Evolutionary conservation across 2,113 vertebrate genomes (phyloP).

Genomic region (Poeciliopsis prolifica): DNA sequence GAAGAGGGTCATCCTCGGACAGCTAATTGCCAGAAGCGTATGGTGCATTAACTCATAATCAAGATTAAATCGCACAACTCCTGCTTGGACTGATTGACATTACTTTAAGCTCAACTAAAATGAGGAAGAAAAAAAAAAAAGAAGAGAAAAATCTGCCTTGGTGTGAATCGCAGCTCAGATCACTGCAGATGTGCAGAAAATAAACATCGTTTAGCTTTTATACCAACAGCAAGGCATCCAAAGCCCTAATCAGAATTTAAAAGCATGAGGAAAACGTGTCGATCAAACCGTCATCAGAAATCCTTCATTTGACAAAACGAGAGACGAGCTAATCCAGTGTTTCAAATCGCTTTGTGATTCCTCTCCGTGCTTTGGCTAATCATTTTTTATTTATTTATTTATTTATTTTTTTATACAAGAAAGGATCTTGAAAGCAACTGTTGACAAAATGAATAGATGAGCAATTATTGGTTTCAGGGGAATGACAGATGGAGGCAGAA

Average conservation of each 20-base stretch:
- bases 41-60: slow-evolving; percentile 80
- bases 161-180: slow-evolving; percentile 11
- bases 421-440: slow-evolving; percentile 56
- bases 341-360: slow-evolving; percentile 52
- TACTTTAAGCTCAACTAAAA: slow-evolving; percentile 25
- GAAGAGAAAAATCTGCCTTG: slow-evolving; percentile 10
- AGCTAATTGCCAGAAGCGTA: slow-evolving; percentile 80
- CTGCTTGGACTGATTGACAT: slow-evolving; percentile 42
- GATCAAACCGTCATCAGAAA: slow-evolving; percentile 36
- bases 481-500: slow-evolving; percentile 64
- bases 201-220: slow-evolving; percentile 29
- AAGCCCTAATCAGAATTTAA: slow-evolving; percentile 31
- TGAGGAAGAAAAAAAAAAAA: no score
- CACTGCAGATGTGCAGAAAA: not conserved
- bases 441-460: slow-evolving; percentile 67
- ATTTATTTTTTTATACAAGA: slow-evolving; percentile 39
- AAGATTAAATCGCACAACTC: slow-evolving; percentile 78
- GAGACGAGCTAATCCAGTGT: slow-evolving; percentile 57
- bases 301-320: slow-evolving; percentile 40
- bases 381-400: not conserved
- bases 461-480: slow-evolving; percentile 64
- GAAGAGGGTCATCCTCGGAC: slow-evolving; percentile 76
- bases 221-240: slow-evolving; percentile 28
- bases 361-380: slow-evolving; percentile 46
- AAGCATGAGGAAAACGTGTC: slow-evolving; percentile 29